Conservation (phyloP, 2,113 vertebrate genomes). For the Microtus oregoni region DNA sequence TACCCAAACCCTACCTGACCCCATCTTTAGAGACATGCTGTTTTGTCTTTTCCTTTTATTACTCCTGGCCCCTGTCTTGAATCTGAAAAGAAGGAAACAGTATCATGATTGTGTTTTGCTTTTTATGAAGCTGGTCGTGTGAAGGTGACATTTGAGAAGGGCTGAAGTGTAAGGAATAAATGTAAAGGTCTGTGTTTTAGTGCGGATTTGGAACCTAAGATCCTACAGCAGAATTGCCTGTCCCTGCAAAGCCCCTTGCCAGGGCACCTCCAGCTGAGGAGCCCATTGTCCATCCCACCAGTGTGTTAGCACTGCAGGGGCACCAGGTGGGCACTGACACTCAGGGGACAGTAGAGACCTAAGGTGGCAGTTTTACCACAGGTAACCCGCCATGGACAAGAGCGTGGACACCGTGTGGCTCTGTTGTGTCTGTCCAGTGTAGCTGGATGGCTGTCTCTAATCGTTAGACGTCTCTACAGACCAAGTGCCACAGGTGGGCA, state of each 20-base stretch:
- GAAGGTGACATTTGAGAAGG: background rate
- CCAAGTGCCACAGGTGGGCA: rapidly evolving
- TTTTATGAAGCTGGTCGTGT: rapidly evolving
- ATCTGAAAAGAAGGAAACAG: rapidly evolving
- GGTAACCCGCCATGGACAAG: rapidly evolving
- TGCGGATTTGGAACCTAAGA: background rate
- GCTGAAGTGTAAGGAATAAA: background rate
- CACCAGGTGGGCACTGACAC: background rate
- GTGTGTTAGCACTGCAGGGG: rapidly evolving
- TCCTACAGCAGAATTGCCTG: rapidly evolving
- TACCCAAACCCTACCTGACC: rapidly evolving
- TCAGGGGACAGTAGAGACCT: rapidly evolving
- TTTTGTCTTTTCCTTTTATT: background rate
- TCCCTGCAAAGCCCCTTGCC: rapidly evolving
- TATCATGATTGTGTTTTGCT: rapidly evolving
- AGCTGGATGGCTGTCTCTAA: rapidly evolving
- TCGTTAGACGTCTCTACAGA: rapidly evolving
- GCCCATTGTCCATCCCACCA: no score
- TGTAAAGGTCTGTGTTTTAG: background rate
- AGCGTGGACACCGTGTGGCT: rapidly evolving
- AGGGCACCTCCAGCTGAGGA: no score
- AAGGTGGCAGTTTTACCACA: rapidly evolving
- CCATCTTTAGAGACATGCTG: background rate
- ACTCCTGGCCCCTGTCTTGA: background rate
- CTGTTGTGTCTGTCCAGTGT: rapidly evolving